Evolutionary conservation across 2,113 vertebrate species (phyloP).

Genomic region (Cyprinodon brontotheroides): DNA sequence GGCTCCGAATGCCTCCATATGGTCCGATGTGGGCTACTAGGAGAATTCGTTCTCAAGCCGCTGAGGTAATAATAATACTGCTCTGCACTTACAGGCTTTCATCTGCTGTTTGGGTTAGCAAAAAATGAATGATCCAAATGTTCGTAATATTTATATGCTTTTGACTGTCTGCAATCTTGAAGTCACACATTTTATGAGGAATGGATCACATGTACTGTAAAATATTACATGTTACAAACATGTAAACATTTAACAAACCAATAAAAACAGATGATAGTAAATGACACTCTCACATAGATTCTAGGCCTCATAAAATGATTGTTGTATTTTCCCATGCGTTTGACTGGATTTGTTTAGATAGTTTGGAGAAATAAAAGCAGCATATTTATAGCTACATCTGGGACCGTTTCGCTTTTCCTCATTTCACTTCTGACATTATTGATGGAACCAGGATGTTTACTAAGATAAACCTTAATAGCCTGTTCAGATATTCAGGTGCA

Average conservation of each 20-base stretch:
- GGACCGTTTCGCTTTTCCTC: conserved; percentile 2
- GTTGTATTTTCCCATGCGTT: not conserved
- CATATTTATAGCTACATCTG: conserved; percentile 2
- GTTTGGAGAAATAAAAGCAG: not conserved
- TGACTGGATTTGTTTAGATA: not conserved
- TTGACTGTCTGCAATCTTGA: no score
- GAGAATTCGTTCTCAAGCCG: no score
- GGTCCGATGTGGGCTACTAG: no score
- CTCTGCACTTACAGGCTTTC: no score
- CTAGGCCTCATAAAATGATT: not conserved
- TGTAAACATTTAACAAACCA: not conserved
- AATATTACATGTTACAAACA: not conserved
- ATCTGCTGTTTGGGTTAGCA: no score
- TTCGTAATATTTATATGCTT: no score
- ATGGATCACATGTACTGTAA: no score
- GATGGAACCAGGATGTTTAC: not conserved
- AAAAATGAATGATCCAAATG: no score
- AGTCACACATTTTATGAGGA: no score
- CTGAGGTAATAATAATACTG: no score
- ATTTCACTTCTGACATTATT: not conserved
- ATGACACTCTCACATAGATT: not conserved
- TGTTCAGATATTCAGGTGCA: not conserved
- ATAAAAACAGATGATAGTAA: not conserved
- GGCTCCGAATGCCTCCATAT: no score
- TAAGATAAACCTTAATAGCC: not conserved